Evolutionary conservation across 1,140 invertebrate species (phyloP).

Genomic region (Drosophila repleta): DNA sequence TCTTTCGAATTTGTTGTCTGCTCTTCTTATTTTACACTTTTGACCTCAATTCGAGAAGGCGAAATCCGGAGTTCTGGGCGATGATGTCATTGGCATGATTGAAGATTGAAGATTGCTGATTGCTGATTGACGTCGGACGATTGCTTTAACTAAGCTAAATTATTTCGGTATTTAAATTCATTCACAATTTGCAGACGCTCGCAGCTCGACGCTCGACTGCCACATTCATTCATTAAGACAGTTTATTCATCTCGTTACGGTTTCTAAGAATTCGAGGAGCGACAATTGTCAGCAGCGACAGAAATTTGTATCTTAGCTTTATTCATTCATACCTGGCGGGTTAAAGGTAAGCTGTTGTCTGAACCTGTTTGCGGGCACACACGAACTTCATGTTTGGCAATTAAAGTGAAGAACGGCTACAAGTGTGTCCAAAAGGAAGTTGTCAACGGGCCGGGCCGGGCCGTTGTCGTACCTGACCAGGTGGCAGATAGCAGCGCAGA

Average conservation of each 20-base stretch:
- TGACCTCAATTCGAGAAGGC: conserved; percentile 69
- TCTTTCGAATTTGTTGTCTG: conserved; percentile 64
- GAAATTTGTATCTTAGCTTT: conserved; percentile 4
- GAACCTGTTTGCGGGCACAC: conserved; percentile 50
- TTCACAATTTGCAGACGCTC: conserved; percentile 19
- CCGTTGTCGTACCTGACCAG: conserved; percentile 1
- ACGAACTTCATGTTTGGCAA: conserved; percentile 64
- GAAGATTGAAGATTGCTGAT: conserved; percentile 2
- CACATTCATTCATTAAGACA: conserved; percentile 32
- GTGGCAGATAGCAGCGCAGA: conserved; percentile 6
- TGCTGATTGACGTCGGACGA: conserved; percentile 11
- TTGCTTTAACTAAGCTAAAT: conserved; percentile 8
- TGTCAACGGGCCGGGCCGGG: conserved; percentile 63
- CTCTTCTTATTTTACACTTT: conserved; percentile 62
- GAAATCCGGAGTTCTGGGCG: conserved; percentile 30
- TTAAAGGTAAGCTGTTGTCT: conserved; percentile 26
- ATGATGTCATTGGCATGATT: conserved; percentile 64
- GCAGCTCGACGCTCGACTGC: no score
- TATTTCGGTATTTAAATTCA: conserved; percentile 18
- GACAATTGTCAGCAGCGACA: conserved; percentile 46
- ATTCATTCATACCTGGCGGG: conserved; percentile 58
- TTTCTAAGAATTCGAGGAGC: conserved; percentile 29
- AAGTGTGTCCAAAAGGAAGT: conserved; percentile 60
- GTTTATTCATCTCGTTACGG: conserved; percentile 2
- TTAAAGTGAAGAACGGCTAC: conserved; percentile 37